phyloP scores from a whole-genome alignment of 2,113 vertebrate species.

The Gymnorhina tibicen region DNA sequence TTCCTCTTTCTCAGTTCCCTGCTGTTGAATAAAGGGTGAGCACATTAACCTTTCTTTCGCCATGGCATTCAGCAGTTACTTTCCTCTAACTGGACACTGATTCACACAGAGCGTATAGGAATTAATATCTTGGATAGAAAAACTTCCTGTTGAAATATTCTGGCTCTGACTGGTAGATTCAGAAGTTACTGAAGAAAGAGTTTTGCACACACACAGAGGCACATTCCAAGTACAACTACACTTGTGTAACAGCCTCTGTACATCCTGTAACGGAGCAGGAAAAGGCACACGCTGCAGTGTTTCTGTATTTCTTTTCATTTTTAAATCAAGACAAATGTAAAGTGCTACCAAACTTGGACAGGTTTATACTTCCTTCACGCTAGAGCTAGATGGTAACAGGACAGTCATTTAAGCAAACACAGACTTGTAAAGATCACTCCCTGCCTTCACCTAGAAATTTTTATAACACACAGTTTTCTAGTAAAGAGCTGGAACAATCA shows the following conservation, averaged over 20 bases:
- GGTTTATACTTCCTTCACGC: not conserved
- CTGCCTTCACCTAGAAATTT: not conserved
- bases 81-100: not conserved
- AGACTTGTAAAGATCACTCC: not conserved
- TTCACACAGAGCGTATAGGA: not conserved
- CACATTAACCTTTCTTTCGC: not conserved
- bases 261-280: not conserved
- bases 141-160: not conserved
- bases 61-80: not conserved
- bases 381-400: not conserved
- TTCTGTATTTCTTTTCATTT: not conserved
- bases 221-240: not conserved
- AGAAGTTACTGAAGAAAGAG: not conserved
- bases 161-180: not conserved
- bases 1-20: not conserved
- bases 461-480: not conserved
- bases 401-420: not conserved
- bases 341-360: not conserved
- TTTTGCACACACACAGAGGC: not conserved
- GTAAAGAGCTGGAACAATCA: constrained; percentile 52
- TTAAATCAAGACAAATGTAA: not conserved
- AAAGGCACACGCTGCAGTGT: not conserved
- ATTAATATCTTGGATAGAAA: not conserved
- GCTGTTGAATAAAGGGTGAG: not conserved
- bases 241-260: not conserved